Percentiles rank a stretch among this genome's conserved stretches.
These are phyloP conservation scores for Bombus balteatus DNA, from an alignment of 1,140 invertebrate species.

Conservation along the genomic window DNA sequence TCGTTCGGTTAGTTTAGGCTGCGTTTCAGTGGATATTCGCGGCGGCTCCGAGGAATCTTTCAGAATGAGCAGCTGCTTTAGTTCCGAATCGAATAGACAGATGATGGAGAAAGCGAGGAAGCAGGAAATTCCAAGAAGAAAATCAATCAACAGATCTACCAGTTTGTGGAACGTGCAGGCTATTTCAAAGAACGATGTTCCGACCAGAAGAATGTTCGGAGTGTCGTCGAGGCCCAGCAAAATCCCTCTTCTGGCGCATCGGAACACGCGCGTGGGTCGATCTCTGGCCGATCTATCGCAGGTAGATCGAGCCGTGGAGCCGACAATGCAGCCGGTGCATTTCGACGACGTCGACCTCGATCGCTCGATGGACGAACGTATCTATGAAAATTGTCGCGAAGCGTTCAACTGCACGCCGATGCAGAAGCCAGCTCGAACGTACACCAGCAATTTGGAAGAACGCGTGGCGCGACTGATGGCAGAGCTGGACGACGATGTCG, in stretches of 20 bases:
- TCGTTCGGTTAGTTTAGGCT: slow-evolving; percentile 75
- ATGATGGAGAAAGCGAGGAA: slow-evolving; percentile 19
- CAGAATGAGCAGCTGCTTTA: not conserved
- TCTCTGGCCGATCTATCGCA: slow-evolving; percentile 79
- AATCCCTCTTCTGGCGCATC: slow-evolving; percentile 77
- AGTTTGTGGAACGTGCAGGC: slow-evolving; percentile 77
- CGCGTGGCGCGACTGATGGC: slow-evolving; percentile 76
- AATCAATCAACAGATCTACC: slow-evolving; percentile 72
- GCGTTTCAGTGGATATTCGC: slow-evolving; percentile 59
- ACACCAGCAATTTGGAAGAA: slow-evolving; percentile 71
- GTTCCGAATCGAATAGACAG: not conserved
- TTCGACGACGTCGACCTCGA: slow-evolving; percentile 72
- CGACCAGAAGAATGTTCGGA: slow-evolving; percentile 19
- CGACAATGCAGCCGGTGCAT: slow-evolving; percentile 12
- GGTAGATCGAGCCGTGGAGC: slow-evolving; percentile 76
- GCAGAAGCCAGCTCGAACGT: not conserved
- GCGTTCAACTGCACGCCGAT: slow-evolving; percentile 11
- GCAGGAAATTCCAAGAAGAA: not conserved
- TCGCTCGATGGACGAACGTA: slow-evolving; percentile 72
- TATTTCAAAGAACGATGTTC: slow-evolving; percentile 36
- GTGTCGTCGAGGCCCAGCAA: slow-evolving; percentile 73
- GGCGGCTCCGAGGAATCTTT: not conserved
- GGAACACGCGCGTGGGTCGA: slow-evolving; percentile 67
- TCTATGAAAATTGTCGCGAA: slow-evolving; percentile 78
- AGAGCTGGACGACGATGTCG: slow-evolving; percentile 74